These are phyloP conservation scores for Capitulum mitella DNA, from an alignment of 2,888 invertebrate genomes.

Conservation along the genomic window DNA sequence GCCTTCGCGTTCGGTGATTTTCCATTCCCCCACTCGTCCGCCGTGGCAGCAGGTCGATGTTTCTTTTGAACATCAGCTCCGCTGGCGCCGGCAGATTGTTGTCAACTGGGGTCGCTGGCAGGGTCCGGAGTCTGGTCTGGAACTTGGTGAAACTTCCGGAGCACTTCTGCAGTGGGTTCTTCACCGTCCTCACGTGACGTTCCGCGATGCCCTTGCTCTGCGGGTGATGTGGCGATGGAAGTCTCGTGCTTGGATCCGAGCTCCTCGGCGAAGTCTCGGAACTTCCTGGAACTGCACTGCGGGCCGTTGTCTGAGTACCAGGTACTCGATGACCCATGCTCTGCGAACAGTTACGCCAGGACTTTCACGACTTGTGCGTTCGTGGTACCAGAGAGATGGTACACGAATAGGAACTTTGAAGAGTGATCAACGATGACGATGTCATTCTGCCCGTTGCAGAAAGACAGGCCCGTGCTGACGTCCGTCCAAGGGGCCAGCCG, in stretches of 20 bases:
- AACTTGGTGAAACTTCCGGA: neutral
- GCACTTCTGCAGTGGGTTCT: constrained; percentile 1
- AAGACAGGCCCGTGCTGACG: neutral
- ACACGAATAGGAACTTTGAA: neutral
- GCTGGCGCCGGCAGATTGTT: neutral
- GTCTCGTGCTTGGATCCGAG: neutral
- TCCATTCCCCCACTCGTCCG: neutral
- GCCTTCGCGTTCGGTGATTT: neutral
- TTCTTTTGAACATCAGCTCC: neutral
- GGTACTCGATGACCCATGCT: neutral
- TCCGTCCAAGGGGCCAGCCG: neutral
- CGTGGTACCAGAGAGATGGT: neutral
- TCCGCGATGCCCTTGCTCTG: constrained; percentile 9
- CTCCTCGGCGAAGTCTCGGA: neutral
- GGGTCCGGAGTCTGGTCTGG: neutral
- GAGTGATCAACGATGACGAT: neutral
- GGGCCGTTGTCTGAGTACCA: neutral
- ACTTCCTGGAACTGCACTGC: neutral
- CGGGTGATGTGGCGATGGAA: neutral
- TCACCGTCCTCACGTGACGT: neutral
- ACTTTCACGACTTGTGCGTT: neutral
- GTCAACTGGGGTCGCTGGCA: neutral
- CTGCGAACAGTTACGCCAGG: neutral
- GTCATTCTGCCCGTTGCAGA: neutral
- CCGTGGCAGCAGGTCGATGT: neutral